Percentiles rank a stretch among this genome's conserved stretches.
Conservation (phyloP, 2,888 invertebrate genomes). For the Criorhina ranunculi region DNA sequence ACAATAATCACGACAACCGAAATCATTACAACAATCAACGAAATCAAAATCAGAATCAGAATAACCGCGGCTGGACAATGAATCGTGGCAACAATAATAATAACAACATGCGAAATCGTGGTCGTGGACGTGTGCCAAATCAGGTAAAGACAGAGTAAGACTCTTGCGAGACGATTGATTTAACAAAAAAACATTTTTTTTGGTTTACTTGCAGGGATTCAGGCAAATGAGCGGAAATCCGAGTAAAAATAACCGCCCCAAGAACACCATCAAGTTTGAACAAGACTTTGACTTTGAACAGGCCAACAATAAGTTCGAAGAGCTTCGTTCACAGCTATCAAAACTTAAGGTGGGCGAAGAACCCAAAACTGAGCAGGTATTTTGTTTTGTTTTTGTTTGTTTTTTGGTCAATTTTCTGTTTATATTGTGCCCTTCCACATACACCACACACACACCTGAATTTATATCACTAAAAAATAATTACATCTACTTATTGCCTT, state of each 20-base stretch:
- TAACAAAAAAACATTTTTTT: neutral
- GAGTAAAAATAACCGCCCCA: slow-evolving; percentile 85
- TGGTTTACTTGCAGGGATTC: slow-evolving; percentile 79
- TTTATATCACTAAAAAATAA: slow-evolving; percentile 7
- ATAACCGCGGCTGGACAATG: slow-evolving; percentile 83
- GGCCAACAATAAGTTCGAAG: slow-evolving; percentile 98
- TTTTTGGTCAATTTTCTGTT: slow-evolving; percentile 28
- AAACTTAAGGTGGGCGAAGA: slow-evolving; percentile 91
- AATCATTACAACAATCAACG: slow-evolving; percentile 82
- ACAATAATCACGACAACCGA: slow-evolving; percentile 79
- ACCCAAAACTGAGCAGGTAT: slow-evolving; percentile 85
- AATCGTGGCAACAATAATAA: slow-evolving; percentile 81
- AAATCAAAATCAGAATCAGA: slow-evolving; percentile 82
- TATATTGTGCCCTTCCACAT: slow-evolving; percentile 11
- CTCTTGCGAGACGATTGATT: neutral
- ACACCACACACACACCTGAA: slow-evolving; percentile 22
- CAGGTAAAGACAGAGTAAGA: slow-evolving; percentile 78
- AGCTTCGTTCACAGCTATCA: slow-evolving; percentile 93
- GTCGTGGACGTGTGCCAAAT: slow-evolving; percentile 83
- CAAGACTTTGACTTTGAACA: slow-evolving; percentile 99
- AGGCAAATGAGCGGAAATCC: slow-evolving; percentile 84
- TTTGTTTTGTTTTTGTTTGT: slow-evolving; percentile 73
- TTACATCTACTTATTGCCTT: slow-evolving; percentile 6
- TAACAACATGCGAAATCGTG: slow-evolving; percentile 84
- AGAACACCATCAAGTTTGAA: slow-evolving; percentile 89